Conservation (phyloP, 2,888 invertebrate species). For the Apeira syringaria region DNA sequence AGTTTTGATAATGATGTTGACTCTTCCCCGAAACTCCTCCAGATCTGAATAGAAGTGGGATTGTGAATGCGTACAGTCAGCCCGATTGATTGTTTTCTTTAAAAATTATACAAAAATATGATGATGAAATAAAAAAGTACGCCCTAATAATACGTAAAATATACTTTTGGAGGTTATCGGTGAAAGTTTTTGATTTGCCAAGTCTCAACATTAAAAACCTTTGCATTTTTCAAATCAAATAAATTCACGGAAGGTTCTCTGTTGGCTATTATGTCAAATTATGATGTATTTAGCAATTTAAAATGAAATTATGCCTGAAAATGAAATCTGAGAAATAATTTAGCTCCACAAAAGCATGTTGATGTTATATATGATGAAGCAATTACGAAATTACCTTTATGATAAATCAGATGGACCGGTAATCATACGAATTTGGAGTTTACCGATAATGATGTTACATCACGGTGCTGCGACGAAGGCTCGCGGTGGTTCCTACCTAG, state of each 20-base stretch:
- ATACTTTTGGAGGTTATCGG: too few relatives aligned
- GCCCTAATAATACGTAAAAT: too few relatives aligned
- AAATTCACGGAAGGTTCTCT: conserved; percentile 18
- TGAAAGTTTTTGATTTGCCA: too few relatives aligned
- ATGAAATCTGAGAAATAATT: conserved; percentile 16
- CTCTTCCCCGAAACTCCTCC: too few relatives aligned
- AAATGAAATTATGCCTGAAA: conserved; percentile 9
- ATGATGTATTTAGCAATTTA: conserved; percentile 31
- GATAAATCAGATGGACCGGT: conserved; percentile 12
- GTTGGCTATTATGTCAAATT: conserved; percentile 26
- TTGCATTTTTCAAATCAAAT: conserved; percentile 5
- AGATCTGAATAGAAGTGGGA: too few relatives aligned
- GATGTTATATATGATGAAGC: conserved; percentile 16
- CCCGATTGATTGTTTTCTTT: too few relatives aligned
- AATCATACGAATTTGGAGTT: conserved; percentile 14
- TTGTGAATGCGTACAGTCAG: too few relatives aligned
- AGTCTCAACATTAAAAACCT: too few relatives aligned
- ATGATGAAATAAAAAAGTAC: too few relatives aligned
- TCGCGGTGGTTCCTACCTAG: neutral
- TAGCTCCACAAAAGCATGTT: conserved; percentile 11
- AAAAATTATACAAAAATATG: too few relatives aligned
- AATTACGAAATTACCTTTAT: conserved; percentile 17
- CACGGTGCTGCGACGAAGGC: conserved; percentile 1
- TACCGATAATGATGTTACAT: conserved; percentile 2
- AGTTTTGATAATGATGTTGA: too few relatives aligned